Evolutionary conservation across 2,797 vertebrate genomes (phyloP), one percentile per base, ranked within the genome.

Genomic region (Lepilemur ruficaudatus): DNA sequence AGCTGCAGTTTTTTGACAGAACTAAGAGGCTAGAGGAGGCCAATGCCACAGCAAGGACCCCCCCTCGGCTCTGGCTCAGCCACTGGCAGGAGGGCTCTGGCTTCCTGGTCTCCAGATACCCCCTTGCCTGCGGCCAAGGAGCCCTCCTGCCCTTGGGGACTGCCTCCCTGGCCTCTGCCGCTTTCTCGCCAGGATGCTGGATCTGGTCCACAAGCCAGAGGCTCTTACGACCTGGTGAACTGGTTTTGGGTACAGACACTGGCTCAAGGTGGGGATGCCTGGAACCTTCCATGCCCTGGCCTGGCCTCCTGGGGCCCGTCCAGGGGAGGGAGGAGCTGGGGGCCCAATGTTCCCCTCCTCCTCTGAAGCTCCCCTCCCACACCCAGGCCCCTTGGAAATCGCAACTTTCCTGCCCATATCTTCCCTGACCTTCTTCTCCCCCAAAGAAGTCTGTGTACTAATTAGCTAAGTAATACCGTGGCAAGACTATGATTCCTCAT

Each of bases 391-490:
- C 20, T 79, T 18, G 41, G 14, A 52, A 91, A 96, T 14, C 32
- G n/a, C 67, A 73, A 20, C 61, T 65, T 78, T 78, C 76, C 87
- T 30, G 15, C 17, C 1, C 0, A 11, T 84, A 35, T 90, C 84
- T 92, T 52, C 55, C 43, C 91, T 76, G 94, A 98, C 94, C 93
- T 97, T 96, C 88, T 65, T 7, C 5, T 8, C 23, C 73, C 14
- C n/a, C 79, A 63, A 89, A 94, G 92, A 65, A 97, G 85, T 30
- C 96, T 23, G 2, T 79, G 93, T 84, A 41, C 97, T 98, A 98
- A 98, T 98, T 98, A 98, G 90, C 57, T 52, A 25, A 92, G 95
- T 96, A 97, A 98, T 97, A 98, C 95, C 20, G 10, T 43, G 93
- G 93, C 18, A n/a, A 96, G 96, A 76, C 97, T 86, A 72, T 18